Evolutionary conservation across 2,888 invertebrate species (phyloP).

Genomic region (Macroteleia sp.): DNA sequence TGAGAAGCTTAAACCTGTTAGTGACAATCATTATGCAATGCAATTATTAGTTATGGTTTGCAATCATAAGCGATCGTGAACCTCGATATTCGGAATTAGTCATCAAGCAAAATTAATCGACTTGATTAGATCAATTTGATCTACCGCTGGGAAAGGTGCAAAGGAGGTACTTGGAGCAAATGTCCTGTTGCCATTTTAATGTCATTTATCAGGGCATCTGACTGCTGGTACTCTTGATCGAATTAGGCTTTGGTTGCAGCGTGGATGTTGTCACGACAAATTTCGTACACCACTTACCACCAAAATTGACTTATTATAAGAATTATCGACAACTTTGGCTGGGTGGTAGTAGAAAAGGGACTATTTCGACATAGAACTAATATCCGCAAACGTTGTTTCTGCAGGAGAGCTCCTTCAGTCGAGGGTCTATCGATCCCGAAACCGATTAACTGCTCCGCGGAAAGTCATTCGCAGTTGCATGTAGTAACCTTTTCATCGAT

Average conservation of each 20-base stretch:
- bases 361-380: conserved; percentile 19
- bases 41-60: background rate
- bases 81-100: conserved; percentile 1
- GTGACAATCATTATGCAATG: no score
- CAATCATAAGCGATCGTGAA: background rate
- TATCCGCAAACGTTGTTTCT: conserved; percentile 39
- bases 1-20: no score
- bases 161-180: background rate
- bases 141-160: background rate
- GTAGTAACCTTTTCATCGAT: conserved; percentile 38
- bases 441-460: conserved; percentile 49
- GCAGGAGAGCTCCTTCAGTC: conserved; percentile 17
- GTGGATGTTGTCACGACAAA: conserved; percentile 3
- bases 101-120: background rate
- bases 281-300: conserved; percentile 14
- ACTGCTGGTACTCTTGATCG: background rate
- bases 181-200: conserved; percentile 13
- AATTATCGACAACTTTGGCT: conserved; percentile 6
- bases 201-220: conserved; percentile 1
- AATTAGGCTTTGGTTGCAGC: conserved; percentile 3
- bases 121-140: conserved; percentile 24
- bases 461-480: conserved; percentile 41
- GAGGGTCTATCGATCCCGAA: conserved; percentile 53
- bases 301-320: conserved; percentile 12
- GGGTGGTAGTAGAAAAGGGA: no score